Evolutionary conservation across 1,140 invertebrate genomes (phyloP).

Genomic region (Zaprionus lachaisei): DNA sequence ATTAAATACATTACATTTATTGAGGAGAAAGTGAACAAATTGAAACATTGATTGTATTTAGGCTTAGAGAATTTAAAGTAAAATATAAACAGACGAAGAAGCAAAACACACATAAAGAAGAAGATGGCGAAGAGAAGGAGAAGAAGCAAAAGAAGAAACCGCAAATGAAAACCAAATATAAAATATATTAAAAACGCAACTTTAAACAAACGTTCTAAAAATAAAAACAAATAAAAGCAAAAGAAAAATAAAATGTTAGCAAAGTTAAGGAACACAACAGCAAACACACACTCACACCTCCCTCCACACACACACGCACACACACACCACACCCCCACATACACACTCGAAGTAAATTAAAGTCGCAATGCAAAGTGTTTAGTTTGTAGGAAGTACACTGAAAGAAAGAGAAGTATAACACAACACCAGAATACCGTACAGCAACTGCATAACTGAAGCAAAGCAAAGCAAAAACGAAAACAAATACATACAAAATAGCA

Average conservation of each 20-base stretch:
- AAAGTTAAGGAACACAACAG: conserved; percentile 62
- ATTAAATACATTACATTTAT: conserved; percentile 69
- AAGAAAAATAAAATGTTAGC: conserved; percentile 59
- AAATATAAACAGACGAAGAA: conserved; percentile 37
- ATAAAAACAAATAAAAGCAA: conserved; percentile 39
- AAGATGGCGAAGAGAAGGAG: conserved; percentile 24
- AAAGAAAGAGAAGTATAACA: conserved; percentile 51
- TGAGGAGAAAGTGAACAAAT: conserved; percentile 67
- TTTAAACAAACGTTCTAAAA: conserved; percentile 53
- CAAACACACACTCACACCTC: conserved; percentile 41
- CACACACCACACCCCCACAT: conserved; percentile 41
- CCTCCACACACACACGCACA: conserved; percentile 45
- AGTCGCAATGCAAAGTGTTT: conserved; percentile 70
- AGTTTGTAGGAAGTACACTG: conserved; percentile 75
- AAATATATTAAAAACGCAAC: conserved; percentile 55
- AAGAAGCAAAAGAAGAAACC: conserved; percentile 25
- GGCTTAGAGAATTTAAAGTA: conserved; percentile 74
- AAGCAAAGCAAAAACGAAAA: conserved; percentile 35
- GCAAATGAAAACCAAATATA: conserved; percentile 39
- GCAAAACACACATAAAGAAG: conserved; percentile 29
- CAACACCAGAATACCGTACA: conserved; percentile 34
- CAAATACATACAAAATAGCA: conserved; percentile 62
- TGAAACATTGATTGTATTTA: conserved; percentile 74
- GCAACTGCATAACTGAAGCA: conserved; percentile 46
- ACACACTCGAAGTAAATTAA: conserved; percentile 56